Evolutionary conservation across 2,113 vertebrate species (phyloP), one percentile per base, ranked within the genome.

Genomic region (Cyanistes caeruleus): DNA sequence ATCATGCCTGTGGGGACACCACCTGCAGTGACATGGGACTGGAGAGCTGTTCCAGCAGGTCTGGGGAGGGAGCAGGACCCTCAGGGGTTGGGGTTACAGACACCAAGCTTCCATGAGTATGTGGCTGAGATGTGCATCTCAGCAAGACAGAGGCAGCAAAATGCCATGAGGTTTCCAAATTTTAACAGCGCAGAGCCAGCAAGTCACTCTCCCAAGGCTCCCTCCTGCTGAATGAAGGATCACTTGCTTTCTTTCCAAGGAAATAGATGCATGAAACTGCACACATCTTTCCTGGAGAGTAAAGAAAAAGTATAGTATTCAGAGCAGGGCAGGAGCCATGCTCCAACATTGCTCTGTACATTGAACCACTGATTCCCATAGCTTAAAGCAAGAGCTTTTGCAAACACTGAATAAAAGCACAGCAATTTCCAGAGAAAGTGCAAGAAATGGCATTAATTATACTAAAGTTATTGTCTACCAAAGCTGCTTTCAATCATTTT

Each of bases 401-500:
- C 56, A 94, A 93, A 74, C 2, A 9, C 75, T 67, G 83, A 93
- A 90, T 88, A 93, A 86, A 86, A 96, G 76, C 79, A 48, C 21
- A 84, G 88, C 79, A 78, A 46, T 91, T 93, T 88, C 89, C 79
- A 86, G 90, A 90, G 68, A 70, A 81, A 94, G 68, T 70, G 90
- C 82, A 88, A 93, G 83, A 92, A 95, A 86, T 60, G 82, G 68
- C 83, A 88, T 95, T 92, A 94, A 94, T 96, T 93, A 94, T 82
- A 60, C 41, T 35, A 74, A 77, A 15, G 16, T 94, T 95, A 95
- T 89, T 92, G 88, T 95, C 93, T 93, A 89, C 76, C 80, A 68
- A 81, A 93, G 72, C 83, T 89, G 82, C 93, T 96, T 95, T 96
- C 96, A 95, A 46, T 96, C 79, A 89, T 89, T 93, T 96, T 96